Evolutionary conservation across 2,888 invertebrate species (phyloP).

Genomic region (Lysandra coridon): DNA sequence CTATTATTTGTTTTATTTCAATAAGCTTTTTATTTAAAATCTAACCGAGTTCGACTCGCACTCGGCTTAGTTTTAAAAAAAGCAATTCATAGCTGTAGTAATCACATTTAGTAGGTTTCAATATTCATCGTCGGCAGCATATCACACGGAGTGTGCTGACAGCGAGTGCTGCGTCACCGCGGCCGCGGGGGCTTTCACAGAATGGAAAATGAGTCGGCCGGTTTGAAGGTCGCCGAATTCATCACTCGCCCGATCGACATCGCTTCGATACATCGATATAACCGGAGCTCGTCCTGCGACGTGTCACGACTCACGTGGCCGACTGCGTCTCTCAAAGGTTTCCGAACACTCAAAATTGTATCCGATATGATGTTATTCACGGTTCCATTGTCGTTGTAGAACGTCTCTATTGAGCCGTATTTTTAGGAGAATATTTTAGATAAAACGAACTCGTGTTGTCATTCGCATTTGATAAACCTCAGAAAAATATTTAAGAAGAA

Average conservation of each 20-base stretch:
- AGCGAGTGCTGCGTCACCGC: background rate
- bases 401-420: background rate
- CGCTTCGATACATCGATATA: background rate
- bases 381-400: background rate
- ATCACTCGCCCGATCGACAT: background rate
- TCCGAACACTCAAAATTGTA: background rate
- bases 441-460: background rate
- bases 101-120: background rate
- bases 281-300: background rate
- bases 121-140: background rate
- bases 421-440: background rate
- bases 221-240: background rate
- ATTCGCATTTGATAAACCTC: background rate
- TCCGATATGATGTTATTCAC: background rate
- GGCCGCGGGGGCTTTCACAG: background rate
- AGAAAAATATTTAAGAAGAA: background rate
- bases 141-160: background rate
- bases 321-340: background rate
- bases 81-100: background rate
- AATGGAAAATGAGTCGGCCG: conserved; percentile 2
- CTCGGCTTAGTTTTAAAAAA: background rate
- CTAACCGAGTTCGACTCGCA: background rate
- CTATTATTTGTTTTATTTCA: no score
- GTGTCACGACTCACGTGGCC: no score
- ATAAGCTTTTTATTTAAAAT: background rate